Base-by-base conservation (phyloP, 2,797 vertebrate species). In the Peromyscus nudipes region DNA sequence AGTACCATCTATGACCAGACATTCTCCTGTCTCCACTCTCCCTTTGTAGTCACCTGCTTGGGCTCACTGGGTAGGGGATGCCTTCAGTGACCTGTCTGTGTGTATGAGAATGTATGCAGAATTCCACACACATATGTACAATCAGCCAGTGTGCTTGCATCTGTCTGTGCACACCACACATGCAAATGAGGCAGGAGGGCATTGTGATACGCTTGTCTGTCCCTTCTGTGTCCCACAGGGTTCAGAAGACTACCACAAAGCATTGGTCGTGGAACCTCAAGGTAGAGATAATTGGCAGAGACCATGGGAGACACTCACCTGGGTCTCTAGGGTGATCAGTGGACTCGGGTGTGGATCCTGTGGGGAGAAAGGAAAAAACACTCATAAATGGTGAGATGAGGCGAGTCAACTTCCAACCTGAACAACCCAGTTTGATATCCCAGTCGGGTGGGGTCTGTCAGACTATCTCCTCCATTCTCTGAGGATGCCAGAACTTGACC, bases 341-440 rank as follows among this genome's bases (percentile, higher is more conserved):
- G 98, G 98, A 96, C 98, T 98, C 10, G 98, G 97, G 75, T 98
- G 98, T 49, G 98, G 97, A 27, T 98, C 98, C 98, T 98, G 96
- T 55, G 96, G 87, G 60, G 62, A 96, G 88, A 96, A 97, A 96
- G 86, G 67, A 49, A 52, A 52, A 52, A 97, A 49, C 21, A 11
- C n/a, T 9, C 0, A 0, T 98, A 65, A 96, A 75, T 6, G 31
- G 19, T 9, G 62, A 31, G 7, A 29, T 40, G 60, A 4, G 16
- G 49, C 6, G 7, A 71, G 19, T 14, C 4, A 62, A 49, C 52
- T 7, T 23, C 27, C 34, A 31, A 23, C 23, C 37, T 25, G 40
- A 14, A 34, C 46, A 31, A 37, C 27, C 52, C 37, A 46, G 83
- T 31, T 29, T 29, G 6, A 67, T 37, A 12, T 83, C 37, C 31